These are phyloP conservation scores for Pollenia amentaria DNA, from an alignment of 2,888 invertebrate species.

Conservation along the genomic window DNA sequence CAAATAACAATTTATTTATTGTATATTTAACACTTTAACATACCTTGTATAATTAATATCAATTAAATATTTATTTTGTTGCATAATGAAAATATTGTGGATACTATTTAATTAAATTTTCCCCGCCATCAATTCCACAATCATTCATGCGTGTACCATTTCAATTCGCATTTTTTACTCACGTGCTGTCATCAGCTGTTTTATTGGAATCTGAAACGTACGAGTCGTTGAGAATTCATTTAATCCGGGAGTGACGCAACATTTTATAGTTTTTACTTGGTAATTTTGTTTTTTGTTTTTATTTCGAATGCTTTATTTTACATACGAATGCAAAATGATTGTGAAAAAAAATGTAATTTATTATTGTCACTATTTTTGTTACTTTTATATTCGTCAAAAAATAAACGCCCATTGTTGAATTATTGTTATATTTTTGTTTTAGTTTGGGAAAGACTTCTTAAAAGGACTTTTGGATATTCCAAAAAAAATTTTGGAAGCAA, in stretches of 20 bases:
- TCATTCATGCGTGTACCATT: conserved; percentile 37
- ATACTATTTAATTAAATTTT: background rate
- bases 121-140: background rate
- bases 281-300: conserved; percentile 2
- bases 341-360: background rate
- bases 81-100: background rate
- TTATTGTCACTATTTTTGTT: background rate
- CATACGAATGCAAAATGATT: background rate
- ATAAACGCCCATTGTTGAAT: background rate
- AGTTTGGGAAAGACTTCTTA: background rate
- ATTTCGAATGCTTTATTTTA: background rate
- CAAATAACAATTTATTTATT: background rate
- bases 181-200: conserved; percentile 64
- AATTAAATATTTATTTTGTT: conserved; percentile 1
- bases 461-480: background rate
- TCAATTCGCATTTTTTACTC: conserved; percentile 32
- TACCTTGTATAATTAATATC: background rate
- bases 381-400: conserved; percentile 14
- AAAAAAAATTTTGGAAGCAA: too few relatives aligned
- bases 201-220: conserved; percentile 2
- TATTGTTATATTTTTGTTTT: background rate
- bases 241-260: conserved; percentile 70
- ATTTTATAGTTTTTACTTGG: conserved; percentile 3
- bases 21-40: background rate
- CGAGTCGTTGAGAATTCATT: background rate